Conservation (phyloP, 2,113 vertebrate genomes). For the Leucosticte australis region DNA sequence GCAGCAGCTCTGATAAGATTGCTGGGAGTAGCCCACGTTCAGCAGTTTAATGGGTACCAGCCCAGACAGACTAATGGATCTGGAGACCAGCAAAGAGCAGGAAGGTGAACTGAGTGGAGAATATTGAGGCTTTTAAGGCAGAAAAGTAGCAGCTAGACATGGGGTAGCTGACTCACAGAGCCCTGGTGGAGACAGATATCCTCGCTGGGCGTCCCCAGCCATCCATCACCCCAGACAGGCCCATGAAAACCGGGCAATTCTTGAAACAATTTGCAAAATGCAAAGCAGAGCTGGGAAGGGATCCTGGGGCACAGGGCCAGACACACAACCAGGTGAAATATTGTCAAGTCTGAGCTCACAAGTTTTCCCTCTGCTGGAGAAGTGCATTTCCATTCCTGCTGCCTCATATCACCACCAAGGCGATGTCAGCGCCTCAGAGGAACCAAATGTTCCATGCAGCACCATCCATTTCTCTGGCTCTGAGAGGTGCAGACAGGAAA, state of each 20-base stretch:
- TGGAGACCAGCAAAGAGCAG: constrained; percentile 35
- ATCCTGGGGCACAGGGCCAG: not conserved
- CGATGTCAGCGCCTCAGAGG: not conserved
- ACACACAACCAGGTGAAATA: not conserved
- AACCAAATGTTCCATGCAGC: not conserved
- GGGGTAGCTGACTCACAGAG: constrained; percentile 15
- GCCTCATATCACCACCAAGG: not conserved
- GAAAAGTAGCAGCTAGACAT: not conserved
- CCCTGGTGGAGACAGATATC: constrained; percentile 43
- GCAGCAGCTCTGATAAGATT: not conserved
- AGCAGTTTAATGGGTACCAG: constrained; percentile 37
- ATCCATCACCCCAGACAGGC: not conserved
- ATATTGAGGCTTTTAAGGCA: constrained; percentile 32
- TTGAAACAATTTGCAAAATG: constrained; percentile 19
- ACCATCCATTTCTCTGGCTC: not conserved
- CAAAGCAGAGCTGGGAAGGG: constrained; percentile 16
- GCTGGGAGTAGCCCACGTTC: not conserved
- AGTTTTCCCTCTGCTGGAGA: not conserved
- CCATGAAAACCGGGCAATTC: not conserved
- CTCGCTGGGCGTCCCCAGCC: not conserved
- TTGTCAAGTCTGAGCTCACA: not conserved
- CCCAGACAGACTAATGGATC: constrained; percentile 47
- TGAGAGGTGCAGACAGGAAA: not conserved
- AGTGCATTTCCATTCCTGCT: not conserved
- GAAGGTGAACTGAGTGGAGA: constrained; percentile 23